Base-by-base conservation (phyloP, 2,113 vertebrate species). In the Crotalus helleri region DNA sequence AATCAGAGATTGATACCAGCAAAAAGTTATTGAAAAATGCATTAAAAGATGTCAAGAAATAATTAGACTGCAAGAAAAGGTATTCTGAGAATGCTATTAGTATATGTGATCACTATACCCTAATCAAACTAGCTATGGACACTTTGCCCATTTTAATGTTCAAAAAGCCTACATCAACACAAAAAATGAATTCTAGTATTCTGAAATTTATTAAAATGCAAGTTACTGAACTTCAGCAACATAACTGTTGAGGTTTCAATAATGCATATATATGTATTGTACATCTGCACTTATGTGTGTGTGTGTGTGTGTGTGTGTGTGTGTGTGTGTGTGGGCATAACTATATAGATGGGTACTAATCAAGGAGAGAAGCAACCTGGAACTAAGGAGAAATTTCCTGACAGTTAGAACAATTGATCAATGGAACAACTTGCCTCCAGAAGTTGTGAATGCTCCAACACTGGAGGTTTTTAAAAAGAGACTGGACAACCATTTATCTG, bases 31-130 rank as follows among this genome's bases (percentile, higher is more conserved):
- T 74, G 69, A 74, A 74, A 74, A 74, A 19, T 74, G n/a, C 69
- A 74, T 39, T 74, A 74, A 74, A 74, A 74, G n/a, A 74, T 74
- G 69, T 39, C 33, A 15, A 5, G n/a, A 74, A 74, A 39, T 74
- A 74, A 74, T 74, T 74, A 74, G n/a, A 33, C n/a, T 49, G 12
- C 26, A 87, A 87, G 86, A 29, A 87, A 26, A 29, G 49, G 46
- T 87, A 53, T 5, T 53, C 85, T 87, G 24, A 87, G 85, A 87
- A 87, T 87, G 26, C 86, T 87, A 15, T 87, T 87, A 53, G 26
- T 53, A 29, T 29, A 29, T 51, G n/a, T 87, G 23, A 53, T 90
- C 39, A 90, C 93, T 95, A 93, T 51, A 91, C 59, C 90, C 61
- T 92, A 91, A 57, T 51, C 33, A 57, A 69, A 54, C 24, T 53